Conservation (phyloP, 2,888 invertebrate species). For the Gymnosoma rotundatum region DNA sequence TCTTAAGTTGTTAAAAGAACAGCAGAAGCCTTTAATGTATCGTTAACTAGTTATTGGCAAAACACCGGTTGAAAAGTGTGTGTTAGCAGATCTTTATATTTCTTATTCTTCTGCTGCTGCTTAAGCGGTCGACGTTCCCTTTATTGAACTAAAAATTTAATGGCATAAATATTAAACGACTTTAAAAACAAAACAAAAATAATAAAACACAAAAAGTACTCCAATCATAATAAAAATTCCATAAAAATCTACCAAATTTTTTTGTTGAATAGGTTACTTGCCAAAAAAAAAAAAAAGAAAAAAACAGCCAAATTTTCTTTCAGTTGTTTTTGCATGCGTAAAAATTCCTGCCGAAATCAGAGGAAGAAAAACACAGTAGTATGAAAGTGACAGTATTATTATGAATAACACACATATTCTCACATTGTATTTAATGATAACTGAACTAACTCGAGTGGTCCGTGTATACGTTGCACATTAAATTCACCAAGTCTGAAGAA, state of each 20-base stretch:
- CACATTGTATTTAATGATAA: constrained; percentile 63
- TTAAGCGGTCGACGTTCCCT: background rate
- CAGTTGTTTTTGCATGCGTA: constrained; percentile 59
- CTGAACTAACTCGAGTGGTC: constrained; percentile 37
- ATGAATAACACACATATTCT: constrained; percentile 70
- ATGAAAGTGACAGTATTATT: constrained; percentile 67
- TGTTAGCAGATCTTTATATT: constrained; percentile 13
- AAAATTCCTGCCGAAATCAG: constrained; percentile 44
- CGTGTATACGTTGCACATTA: background rate
- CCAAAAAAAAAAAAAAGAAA: too few species aligned
- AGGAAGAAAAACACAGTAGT: constrained; percentile 53
- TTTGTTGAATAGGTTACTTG: background rate
- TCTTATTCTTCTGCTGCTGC: constrained; percentile 20
- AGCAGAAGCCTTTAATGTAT: constrained; percentile 49
- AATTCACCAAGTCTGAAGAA: constrained; percentile 3
- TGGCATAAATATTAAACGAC: constrained; percentile 69
- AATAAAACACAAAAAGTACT: constrained; percentile 15
- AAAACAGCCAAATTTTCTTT: background rate
- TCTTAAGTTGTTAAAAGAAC: constrained; percentile 28
- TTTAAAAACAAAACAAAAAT: constrained; percentile 44
- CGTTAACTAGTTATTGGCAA: constrained; percentile 54
- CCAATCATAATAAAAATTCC: constrained; percentile 52
- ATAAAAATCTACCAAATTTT: constrained; percentile 43
- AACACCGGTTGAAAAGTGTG: constrained; percentile 38
- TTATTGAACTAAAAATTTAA: constrained; percentile 67